Conservation (phyloP, 2,113 vertebrate genomes). For the cat (Felis catus) region DNA sequence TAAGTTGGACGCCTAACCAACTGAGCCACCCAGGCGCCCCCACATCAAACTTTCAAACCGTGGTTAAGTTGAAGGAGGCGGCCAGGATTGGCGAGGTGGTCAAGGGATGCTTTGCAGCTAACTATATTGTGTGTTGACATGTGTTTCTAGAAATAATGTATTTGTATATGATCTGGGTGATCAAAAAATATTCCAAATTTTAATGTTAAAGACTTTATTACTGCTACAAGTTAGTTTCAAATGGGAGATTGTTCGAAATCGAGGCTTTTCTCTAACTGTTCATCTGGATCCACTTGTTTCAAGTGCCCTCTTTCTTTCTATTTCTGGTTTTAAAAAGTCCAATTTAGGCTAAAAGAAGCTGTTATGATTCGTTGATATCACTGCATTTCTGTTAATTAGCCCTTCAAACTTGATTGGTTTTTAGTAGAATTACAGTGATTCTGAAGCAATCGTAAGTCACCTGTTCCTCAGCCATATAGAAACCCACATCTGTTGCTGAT, state of each 20-base stretch:
- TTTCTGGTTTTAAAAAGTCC: conserved; percentile 31
- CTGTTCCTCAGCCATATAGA: not conserved
- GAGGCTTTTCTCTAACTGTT: not conserved
- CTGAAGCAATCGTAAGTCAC: conserved; percentile 4
- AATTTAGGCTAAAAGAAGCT: conserved; percentile 4
- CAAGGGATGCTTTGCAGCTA: not conserved
- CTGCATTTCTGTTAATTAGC: conserved; percentile 53
- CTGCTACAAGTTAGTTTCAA: conserved; percentile 21
- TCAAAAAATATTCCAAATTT: not conserved
- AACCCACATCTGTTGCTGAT: not conserved
- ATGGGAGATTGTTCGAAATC: not conserved
- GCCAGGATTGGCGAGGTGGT: not conserved
- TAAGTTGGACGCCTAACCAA: too few relatives aligned
- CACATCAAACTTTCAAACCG: not conserved
- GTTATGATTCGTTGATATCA: conserved; percentile 2
- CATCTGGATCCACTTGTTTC: conserved; percentile 34
- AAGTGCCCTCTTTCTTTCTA: not conserved
- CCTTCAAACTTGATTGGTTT: conserved; percentile 50
- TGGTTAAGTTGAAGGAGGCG: not conserved
- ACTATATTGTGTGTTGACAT: not conserved
- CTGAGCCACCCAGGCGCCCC: too few relatives aligned
- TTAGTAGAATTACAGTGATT: conserved; percentile 16
- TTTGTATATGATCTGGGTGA: not conserved
- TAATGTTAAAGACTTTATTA: not conserved
- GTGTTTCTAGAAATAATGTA: not conserved